A percentile compares a stretch with the other conserved stretches of the same genome.
Conservation (phyloP, 1,140 invertebrate genomes). For the Dreissena rostriformis region DNA sequence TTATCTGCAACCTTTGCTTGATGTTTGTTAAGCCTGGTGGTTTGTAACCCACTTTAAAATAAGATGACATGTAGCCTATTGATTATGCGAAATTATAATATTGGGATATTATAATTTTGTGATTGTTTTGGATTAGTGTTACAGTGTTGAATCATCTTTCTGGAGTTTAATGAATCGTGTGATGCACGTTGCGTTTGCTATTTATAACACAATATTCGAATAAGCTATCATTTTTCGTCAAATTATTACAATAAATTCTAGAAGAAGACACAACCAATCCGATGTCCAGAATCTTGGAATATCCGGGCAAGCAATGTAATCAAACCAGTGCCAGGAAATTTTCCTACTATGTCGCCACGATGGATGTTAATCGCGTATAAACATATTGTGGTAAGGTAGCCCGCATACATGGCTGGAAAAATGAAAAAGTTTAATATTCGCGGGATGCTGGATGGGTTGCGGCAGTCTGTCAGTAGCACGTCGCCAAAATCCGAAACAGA, state of each 20-base stretch:
- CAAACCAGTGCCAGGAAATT: constrained; percentile 5
- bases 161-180: too few relatives aligned
- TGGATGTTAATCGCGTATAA: background rate
- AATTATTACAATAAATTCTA: constrained; percentile 57
- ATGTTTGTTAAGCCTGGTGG: too few relatives aligned
- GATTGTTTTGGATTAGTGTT: too few relatives aligned
- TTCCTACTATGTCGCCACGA: constrained; percentile 15
- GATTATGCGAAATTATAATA: too few relatives aligned
- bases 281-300: constrained; percentile 50
- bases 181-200: too few relatives aligned
- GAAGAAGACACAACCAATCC: constrained; percentile 17
- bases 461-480: constrained; percentile 73
- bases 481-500: constrained; percentile 74
- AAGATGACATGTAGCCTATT: too few relatives aligned
- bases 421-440: constrained; percentile 75
- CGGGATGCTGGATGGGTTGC: constrained; percentile 74
- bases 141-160: too few relatives aligned
- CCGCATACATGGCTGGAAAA: constrained; percentile 57
- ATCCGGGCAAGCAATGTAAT: constrained; percentile 55
- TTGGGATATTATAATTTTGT: too few relatives aligned
- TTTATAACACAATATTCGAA: too few relatives aligned
- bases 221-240: constrained; percentile 31
- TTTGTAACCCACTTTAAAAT: too few relatives aligned
- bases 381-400: constrained; percentile 20
- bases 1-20: too few relatives aligned